These are phyloP conservation scores for Philopedon plagiatum DNA, from an alignment of 2,888 invertebrate species.

Conservation along the genomic window DNA sequence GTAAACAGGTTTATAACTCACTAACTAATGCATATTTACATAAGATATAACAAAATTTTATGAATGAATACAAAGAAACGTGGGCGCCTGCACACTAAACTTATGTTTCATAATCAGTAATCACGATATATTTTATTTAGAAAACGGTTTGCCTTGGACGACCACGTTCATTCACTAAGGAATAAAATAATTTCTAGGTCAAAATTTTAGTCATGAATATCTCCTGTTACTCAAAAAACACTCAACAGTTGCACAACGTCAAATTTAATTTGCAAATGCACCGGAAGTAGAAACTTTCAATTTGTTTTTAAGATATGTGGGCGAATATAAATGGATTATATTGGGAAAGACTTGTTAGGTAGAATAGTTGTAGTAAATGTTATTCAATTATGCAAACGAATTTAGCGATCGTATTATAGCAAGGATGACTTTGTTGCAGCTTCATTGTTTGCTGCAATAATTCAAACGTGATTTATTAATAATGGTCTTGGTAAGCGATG, in stretches of 20 bases:
- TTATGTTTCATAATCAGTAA: slow-evolving; percentile 37
- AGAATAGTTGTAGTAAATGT: slow-evolving; percentile 15
- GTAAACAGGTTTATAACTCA: slow-evolving; percentile 36
- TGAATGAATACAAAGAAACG: slow-evolving; percentile 41
- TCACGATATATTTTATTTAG: slow-evolving; percentile 42
- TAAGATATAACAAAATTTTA: slow-evolving; percentile 45
- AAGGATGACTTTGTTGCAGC: slow-evolving; percentile 1
- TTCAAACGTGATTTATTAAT: not conserved
- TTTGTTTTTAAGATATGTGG: slow-evolving; percentile 23
- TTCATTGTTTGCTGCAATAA: not conserved
- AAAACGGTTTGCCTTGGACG: slow-evolving; percentile 42
- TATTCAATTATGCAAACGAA: slow-evolving; percentile 25
- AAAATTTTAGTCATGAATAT: slow-evolving; percentile 36
- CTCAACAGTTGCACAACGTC: slow-evolving; percentile 18
- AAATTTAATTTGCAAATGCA: slow-evolving; percentile 37
- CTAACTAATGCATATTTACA: slow-evolving; percentile 30
- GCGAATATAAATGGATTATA: slow-evolving; percentile 32
- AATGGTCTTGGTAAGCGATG: too few relatives aligned
- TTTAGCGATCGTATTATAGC: not conserved
- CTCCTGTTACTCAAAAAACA: slow-evolving; percentile 24
- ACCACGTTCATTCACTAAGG: slow-evolving; percentile 46
- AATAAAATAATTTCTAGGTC: slow-evolving; percentile 42
- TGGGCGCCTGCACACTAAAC: slow-evolving; percentile 36
- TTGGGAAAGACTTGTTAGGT: slow-evolving; percentile 21
- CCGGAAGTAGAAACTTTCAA: slow-evolving; percentile 43